Base-by-base conservation (phyloP, 1,140 invertebrate species). In the Drosophila ambigua region DNA sequence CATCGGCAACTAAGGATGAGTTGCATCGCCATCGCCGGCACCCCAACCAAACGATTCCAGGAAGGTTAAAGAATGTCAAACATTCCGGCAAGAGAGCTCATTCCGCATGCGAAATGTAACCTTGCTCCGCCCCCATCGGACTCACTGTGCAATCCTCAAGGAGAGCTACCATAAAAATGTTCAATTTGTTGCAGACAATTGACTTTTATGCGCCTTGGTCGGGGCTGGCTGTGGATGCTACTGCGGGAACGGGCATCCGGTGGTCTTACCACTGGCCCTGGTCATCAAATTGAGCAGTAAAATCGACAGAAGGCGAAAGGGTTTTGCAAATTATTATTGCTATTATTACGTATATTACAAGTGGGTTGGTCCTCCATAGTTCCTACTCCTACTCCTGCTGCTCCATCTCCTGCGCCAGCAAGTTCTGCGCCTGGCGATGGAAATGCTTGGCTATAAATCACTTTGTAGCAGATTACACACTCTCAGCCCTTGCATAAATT, bases 301-400 rank as follows among this genome's bases (percentile, higher is more conserved):
- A 87, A 75, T 74, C 72, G 68, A 77, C 82, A 63, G 51, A 74
- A 74, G 60, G 63, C 75, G 63, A 87, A 85, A 81, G 82, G 82
- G 75, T 76, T 87, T 74, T 81, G 74, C 78, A 85, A 85, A 87
- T 87, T 78, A 87, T 87, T 87, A 85, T 85, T 75, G 74, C 68
- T 77, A 87, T 81, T 87, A 85, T 87, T 78, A 73, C 50, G 75
- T 72, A 71, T 72, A 82, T 75, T 75, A 87, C 74, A 88, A 79
- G 71, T 77, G 66, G 72, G 62, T 45, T 50, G 35, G 11, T 13
- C 31, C 31, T 11, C 9, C 31, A 9, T 6, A 51, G 63, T 24
- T 15, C 9, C 16, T 9, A 28, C 59, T 44, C 1, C n/a, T 28
- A 26, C 43, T 31, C 13, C 16, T n/a, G n/a, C n/a, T n/a, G n/a